A percentile compares a stretch with the other conserved stretches of the same genome.
Evolutionary conservation across 2,888 invertebrate genomes (phyloP).

Genomic region (Cephonodes hylas): DNA sequence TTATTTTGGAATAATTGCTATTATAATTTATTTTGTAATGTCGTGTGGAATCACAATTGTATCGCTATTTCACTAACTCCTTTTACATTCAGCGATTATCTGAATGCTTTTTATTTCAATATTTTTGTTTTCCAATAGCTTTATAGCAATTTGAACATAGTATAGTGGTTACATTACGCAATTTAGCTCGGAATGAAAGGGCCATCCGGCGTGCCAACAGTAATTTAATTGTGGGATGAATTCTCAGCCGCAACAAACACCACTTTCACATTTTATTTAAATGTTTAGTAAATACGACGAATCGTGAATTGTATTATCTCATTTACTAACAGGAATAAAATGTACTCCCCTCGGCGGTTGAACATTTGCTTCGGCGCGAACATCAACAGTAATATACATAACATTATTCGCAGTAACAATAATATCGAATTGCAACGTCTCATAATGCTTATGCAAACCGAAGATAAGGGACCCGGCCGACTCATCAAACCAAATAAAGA

Average conservation of each 20-base stretch:
- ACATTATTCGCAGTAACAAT: slow-evolving; percentile 15
- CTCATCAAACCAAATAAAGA: slow-evolving; percentile 44
- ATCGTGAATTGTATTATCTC: neutral
- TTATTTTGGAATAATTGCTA: neutral
- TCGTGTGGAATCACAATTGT: neutral
- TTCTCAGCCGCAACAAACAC: neutral
- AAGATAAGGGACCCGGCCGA: slow-evolving; percentile 46
- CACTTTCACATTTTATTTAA: neutral
- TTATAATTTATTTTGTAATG: neutral
- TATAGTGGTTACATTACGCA: neutral
- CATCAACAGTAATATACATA: neutral
- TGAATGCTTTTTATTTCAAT: neutral
- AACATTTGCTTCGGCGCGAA: neutral
- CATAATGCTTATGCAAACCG: slow-evolving; percentile 45
- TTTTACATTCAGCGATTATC: neutral
- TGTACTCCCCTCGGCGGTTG: neutral
- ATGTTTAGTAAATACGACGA: neutral
- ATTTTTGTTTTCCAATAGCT: neutral
- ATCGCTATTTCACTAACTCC: neutral
- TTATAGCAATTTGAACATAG: no score
- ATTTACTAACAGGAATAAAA: neutral
- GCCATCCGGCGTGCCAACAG: neutral
- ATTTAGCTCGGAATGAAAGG: neutral
- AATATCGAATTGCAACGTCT: neutral
- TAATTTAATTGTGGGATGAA: neutral